Evolutionary conservation across 2,888 invertebrate genomes (phyloP).

Genomic region (Rugalucina vietnamica): DNA sequence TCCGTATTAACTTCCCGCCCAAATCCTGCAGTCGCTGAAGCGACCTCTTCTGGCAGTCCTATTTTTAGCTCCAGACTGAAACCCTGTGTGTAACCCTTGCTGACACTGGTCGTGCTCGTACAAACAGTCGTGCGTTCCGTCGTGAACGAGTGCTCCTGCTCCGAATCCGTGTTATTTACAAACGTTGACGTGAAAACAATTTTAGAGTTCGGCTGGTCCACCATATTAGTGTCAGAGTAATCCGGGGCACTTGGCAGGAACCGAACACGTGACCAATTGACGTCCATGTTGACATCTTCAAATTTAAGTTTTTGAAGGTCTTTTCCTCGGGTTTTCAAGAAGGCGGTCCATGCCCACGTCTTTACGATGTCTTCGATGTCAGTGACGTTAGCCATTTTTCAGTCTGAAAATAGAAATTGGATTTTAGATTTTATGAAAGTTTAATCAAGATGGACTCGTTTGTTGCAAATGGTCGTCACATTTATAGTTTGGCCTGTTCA

Average conservation of each 20-base stretch:
- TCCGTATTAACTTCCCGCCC: slow-evolving; percentile 82
- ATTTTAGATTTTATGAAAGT: too few relatives aligned
- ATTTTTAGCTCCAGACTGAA: slow-evolving; percentile 84
- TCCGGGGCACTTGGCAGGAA: slow-evolving; percentile 80
- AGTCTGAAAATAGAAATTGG: too few relatives aligned
- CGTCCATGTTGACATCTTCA: slow-evolving; percentile 79
- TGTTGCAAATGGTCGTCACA: too few relatives aligned
- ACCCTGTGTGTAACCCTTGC: slow-evolving; percentile 82
- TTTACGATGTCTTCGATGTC: slow-evolving; percentile 82
- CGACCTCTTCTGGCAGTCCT: slow-evolving; percentile 84
- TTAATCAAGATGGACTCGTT: too few relatives aligned
- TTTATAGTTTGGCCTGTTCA: too few relatives aligned
- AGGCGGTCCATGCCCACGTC: slow-evolving; percentile 83
- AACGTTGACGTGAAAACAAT: slow-evolving; percentile 81
- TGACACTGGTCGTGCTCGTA: slow-evolving; percentile 75
- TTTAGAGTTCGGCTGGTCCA: slow-evolving; percentile 70
- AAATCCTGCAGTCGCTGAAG: slow-evolving; percentile 83
- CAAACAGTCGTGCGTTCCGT: slow-evolving; percentile 81
- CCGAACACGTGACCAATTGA: slow-evolving; percentile 83
- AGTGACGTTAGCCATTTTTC: slow-evolving; percentile 71
- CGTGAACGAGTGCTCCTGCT: slow-evolving; percentile 82
- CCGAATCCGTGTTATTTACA: slow-evolving; percentile 79
- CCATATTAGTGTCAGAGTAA: slow-evolving; percentile 70
- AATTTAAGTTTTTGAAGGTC: slow-evolving; percentile 78
- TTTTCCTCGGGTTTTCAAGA: slow-evolving; percentile 80